Conservation (phyloP, 1,140 invertebrate genomes). For the Scaptomyza graminum region DNA sequence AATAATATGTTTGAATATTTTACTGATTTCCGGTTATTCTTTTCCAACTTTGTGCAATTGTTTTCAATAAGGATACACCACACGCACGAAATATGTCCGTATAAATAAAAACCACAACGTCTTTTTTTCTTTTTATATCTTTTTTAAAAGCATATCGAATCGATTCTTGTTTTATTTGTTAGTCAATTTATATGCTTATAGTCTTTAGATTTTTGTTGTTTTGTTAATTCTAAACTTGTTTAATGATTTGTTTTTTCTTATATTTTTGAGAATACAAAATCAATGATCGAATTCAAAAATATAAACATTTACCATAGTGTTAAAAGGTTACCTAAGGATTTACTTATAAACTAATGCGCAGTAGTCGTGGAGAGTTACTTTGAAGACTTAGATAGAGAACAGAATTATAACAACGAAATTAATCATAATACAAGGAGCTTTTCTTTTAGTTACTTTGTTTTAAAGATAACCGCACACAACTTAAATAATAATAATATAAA, state of each 20-base stretch:
- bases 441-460: conserved; percentile 18
- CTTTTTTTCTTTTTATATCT: conserved; percentile 49
- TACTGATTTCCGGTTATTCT: conserved; percentile 70
- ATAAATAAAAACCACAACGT: conserved; percentile 79
- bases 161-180: conserved; percentile 60
- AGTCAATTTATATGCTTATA: conserved; percentile 74
- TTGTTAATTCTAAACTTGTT: conserved; percentile 46
- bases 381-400: conserved; percentile 50
- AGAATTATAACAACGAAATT: conserved; percentile 47
- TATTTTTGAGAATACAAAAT: conserved; percentile 64
- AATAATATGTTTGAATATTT: conserved; percentile 68
- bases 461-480: conserved; percentile 32
- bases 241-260: conserved; percentile 22
- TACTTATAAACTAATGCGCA: conserved; percentile 42
- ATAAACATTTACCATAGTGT: conserved; percentile 48
- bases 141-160: conserved; percentile 65
- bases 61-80: conserved; percentile 31
- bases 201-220: conserved; percentile 68
- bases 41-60: conserved; percentile 63
- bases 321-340: conserved; percentile 35
- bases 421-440: conserved; percentile 44
- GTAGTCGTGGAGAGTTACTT: conserved; percentile 26
- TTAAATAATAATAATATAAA: conserved; percentile 32
- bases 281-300: conserved; percentile 76
- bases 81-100: conserved; percentile 72